phyloP scores from a whole-genome alignment of 2,888 invertebrate species.

The Erebia palarica region DNA sequence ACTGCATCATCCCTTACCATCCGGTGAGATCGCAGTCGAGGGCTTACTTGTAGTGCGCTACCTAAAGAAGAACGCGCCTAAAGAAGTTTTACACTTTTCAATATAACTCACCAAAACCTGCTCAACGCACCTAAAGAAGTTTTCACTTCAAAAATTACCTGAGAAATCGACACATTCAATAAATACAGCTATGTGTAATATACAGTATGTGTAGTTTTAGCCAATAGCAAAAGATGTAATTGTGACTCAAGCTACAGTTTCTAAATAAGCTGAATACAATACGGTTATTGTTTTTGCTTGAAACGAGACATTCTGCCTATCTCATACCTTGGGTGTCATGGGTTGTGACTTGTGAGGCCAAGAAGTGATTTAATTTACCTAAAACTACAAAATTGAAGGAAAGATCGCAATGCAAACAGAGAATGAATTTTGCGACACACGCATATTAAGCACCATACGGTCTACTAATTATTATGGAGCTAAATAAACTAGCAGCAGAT shows the following conservation, averaged over 20 bases:
- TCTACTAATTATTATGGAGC: slow-evolving; percentile 28
- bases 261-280: neutral
- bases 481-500: slow-evolving; percentile 44
- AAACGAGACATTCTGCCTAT: neutral
- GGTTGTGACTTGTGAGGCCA: neutral
- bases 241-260: too few species aligned
- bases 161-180: neutral
- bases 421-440: slow-evolving; percentile 2
- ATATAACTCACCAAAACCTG: too few species aligned
- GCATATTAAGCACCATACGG: slow-evolving; percentile 5
- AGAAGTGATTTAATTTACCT: neutral
- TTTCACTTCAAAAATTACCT: too few species aligned
- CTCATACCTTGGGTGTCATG: neutral
- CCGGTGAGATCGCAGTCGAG: too few species aligned
- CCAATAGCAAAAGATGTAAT: neutral
- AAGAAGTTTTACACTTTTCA: too few species aligned
- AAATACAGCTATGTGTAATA: too few species aligned
- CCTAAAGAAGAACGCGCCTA: too few species aligned
- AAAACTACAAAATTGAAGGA: slow-evolving; percentile 2
- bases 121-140: too few species aligned
- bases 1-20: too few species aligned
- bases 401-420: neutral
- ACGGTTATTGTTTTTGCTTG: neutral
- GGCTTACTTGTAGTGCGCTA: too few species aligned
- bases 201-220: neutral